Percentiles rank a stretch among this genome's conserved stretches.
Evolutionary conservation across 2,888 invertebrate genomes (phyloP).

Genomic region (Catocala sponsa): DNA sequence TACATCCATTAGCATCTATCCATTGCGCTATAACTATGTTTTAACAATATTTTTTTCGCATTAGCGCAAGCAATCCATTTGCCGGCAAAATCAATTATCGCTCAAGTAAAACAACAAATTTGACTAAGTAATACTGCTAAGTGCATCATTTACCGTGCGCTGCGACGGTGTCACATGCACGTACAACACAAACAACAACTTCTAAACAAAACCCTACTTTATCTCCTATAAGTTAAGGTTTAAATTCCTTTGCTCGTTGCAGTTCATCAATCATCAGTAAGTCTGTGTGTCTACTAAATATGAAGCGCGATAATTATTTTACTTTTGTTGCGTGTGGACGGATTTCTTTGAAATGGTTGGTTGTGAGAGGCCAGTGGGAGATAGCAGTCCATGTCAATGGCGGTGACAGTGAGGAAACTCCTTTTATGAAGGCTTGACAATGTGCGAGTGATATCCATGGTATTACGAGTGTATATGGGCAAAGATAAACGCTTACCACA

Average conservation of each 20-base stretch:
- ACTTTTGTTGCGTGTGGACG: conserved; percentile 50
- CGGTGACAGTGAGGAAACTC: no score
- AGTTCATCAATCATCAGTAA: conserved; percentile 71
- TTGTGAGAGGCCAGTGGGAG: not conserved
- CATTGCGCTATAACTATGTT: conserved; percentile 44
- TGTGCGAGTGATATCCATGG: no score
- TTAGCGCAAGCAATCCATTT: conserved; percentile 61
- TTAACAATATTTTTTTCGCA: conserved; percentile 59
- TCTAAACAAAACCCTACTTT: conserved; percentile 24
- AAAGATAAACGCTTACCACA: no score
- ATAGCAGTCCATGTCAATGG: not conserved
- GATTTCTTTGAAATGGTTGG: conserved; percentile 17
- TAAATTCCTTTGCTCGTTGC: conserved; percentile 17
- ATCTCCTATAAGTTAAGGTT: not conserved
- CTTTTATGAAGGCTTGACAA: no score
- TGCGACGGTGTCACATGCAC: conserved; percentile 54
- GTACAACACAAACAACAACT: conserved; percentile 25
- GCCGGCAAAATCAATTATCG: conserved; percentile 62
- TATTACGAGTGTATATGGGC: no score
- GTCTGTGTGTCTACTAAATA: conserved; percentile 68
- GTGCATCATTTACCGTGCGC: conserved; percentile 70
- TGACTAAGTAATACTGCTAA: conserved; percentile 70
- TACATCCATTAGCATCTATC: conserved; percentile 39
- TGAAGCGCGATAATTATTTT: conserved; percentile 64
- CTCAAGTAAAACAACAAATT: conserved; percentile 65